A percentile compares a stretch with the other conserved stretches of the same genome.
Conservation (phyloP, 2,113 vertebrate genomes). For the Acrocephalus arundinaceus region DNA sequence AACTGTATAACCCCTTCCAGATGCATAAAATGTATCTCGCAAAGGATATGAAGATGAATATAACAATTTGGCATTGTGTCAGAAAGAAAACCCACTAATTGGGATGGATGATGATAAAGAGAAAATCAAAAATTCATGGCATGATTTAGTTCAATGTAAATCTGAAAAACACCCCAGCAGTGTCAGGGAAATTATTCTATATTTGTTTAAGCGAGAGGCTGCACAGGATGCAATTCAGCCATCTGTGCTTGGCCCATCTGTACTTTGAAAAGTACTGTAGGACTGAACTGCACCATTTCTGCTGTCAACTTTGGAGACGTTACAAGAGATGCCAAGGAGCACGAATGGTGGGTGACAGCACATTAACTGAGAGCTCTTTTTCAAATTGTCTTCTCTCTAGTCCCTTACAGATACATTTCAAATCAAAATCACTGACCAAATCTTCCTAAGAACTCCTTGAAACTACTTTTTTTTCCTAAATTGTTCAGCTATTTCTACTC, state of each 20-base stretch:
- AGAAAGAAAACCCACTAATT: not conserved
- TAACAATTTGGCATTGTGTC: not conserved
- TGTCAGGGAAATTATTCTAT: not conserved
- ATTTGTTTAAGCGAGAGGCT: not conserved
- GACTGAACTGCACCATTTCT: not conserved
- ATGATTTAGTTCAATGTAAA: not conserved
- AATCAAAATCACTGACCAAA: not conserved
- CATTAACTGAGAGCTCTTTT: not conserved
- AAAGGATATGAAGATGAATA: not conserved
- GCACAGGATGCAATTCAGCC: not conserved
- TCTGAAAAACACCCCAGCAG: not conserved
- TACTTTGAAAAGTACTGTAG: not conserved
- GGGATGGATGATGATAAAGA: not conserved
- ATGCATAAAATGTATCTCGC: not conserved
- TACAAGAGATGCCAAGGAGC: not conserved
- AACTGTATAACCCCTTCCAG: not conserved
- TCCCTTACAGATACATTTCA: not conserved
- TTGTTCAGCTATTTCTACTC: not conserved
- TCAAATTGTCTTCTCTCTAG: not conserved
- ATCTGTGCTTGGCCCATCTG: slow-evolving; percentile 18
- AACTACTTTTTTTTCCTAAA: not conserved
- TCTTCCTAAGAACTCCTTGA: not conserved
- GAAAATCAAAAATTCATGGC: not conserved
- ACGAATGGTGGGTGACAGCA: not conserved
- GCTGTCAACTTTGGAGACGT: not conserved